These are phyloP conservation scores for Bolinopsis microptera DNA, from an alignment of 37 sponge, comb jelly and placozoan species.

Conservation along the genomic window DNA sequence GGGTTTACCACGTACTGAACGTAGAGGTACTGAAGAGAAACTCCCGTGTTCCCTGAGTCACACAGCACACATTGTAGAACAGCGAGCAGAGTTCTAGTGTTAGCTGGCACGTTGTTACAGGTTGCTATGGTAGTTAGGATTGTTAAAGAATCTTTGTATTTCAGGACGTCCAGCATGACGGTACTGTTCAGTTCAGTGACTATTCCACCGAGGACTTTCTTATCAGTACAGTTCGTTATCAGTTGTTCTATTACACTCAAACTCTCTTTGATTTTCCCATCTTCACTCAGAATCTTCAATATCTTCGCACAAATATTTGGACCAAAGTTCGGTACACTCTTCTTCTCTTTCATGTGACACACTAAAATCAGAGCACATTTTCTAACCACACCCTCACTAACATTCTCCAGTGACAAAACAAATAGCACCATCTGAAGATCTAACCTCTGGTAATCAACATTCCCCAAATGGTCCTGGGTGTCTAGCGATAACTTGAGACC, in stretches of 20 bases:
- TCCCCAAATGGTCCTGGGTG: slow-evolving; percentile 13
- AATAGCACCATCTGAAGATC: neutral
- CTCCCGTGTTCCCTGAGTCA: neutral
- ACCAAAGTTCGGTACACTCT: neutral
- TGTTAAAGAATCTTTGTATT: neutral
- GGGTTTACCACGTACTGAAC: neutral
- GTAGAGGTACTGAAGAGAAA: slow-evolving; percentile 45
- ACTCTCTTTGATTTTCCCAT: neutral
- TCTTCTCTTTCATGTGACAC: neutral
- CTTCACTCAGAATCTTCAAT: neutral
- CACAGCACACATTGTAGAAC: slow-evolving; percentile 47
- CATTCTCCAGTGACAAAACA: neutral
- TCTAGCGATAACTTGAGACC: slow-evolving; percentile 9
- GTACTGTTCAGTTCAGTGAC: slow-evolving; percentile 10
- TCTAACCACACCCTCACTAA: neutral
- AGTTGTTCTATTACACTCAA: neutral
- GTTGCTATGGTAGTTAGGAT: slow-evolving; percentile 32
- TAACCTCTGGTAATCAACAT: neutral
- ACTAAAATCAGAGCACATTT: slow-evolving; percentile 4
- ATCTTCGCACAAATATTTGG: neutral
- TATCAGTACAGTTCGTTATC: neutral
- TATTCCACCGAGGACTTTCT: neutral
- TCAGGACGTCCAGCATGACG: neutral
- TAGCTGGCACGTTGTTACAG: neutral
- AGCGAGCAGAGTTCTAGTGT: neutral